phyloP scores from a whole-genome alignment of 2,797 vertebrate species.

The Xerus rutilus region DNA sequence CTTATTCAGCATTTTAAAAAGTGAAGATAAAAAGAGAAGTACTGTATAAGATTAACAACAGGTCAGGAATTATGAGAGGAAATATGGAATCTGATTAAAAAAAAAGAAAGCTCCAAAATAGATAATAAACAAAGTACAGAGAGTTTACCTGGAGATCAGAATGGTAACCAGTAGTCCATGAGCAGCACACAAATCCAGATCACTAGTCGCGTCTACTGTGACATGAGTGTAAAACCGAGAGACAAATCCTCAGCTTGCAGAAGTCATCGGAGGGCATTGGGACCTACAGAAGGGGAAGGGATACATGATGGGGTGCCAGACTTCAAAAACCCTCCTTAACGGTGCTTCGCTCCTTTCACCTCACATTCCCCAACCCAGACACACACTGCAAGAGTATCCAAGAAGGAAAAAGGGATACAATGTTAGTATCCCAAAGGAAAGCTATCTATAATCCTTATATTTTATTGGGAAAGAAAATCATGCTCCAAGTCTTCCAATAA shows the following conservation, averaged over 20 bases:
- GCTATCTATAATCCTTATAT: neutral
- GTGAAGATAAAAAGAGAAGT: neutral
- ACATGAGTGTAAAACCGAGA: neutral
- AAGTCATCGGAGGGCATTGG: neutral
- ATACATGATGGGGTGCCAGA: no score
- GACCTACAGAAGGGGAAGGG: neutral
- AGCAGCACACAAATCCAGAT: neutral
- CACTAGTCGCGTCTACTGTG: neutral
- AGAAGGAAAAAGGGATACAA: neutral
- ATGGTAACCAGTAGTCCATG: neutral
- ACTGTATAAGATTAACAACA: neutral
- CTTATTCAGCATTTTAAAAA: neutral
- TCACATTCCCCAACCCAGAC: neutral
- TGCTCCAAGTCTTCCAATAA: neutral
- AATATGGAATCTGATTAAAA: neutral
- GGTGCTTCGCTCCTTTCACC: neutral
- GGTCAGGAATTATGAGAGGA: neutral
- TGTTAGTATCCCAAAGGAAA: neutral
- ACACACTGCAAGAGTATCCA: neutral
- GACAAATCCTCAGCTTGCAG: neutral
- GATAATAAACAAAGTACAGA: neutral
- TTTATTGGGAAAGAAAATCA: neutral
- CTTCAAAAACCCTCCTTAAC: neutral
- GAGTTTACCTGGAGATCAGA: neutral
- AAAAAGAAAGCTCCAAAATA: neutral